phyloP scores from a whole-genome alignment of 2,797 vertebrate species.

The Pseudomugil gertrudae region DNA sequence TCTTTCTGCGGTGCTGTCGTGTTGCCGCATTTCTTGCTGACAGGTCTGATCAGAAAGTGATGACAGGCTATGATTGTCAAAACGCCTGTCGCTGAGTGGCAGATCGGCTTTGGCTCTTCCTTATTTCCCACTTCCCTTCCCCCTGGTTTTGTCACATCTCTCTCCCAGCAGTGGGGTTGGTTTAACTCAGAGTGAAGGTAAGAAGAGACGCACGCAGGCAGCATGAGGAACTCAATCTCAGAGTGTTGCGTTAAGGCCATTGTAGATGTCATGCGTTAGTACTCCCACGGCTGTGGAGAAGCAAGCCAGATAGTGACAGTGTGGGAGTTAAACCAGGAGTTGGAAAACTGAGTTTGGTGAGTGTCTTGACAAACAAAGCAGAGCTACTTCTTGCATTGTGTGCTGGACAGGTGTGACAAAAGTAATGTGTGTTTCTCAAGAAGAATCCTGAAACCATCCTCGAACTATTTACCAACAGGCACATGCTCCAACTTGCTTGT shows the following conservation, averaged over 20 bases:
- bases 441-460: slow-evolving; percentile 36
- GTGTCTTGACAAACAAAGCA: slow-evolving; percentile 75
- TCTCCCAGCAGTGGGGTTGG: slow-evolving; percentile 75
- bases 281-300: slow-evolving; percentile 63
- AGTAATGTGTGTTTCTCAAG: slow-evolving; percentile 48
- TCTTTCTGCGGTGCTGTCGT: slow-evolving; percentile 77
- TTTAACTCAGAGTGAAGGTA: slow-evolving; percentile 82
- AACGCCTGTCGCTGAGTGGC: slow-evolving; percentile 83
- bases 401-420: slow-evolving; percentile 73
- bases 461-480: slow-evolving; percentile 32
- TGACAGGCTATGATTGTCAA: slow-evolving; percentile 88
- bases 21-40: slow-evolving; percentile 80
- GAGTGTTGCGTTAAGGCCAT: slow-evolving; percentile 71
- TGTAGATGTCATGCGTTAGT: slow-evolving; percentile 74
- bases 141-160: slow-evolving; percentile 79
- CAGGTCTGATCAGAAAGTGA: slow-evolving; percentile 86
- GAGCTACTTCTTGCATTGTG: slow-evolving; percentile 54
- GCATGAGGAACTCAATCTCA: slow-evolving; percentile 81
- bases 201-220: slow-evolving; percentile 69
- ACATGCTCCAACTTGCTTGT: slow-evolving; percentile 19
- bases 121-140: slow-evolving; percentile 74
- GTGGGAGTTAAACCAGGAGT: slow-evolving; percentile 74
- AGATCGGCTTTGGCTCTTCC: slow-evolving; percentile 78
- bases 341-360: slow-evolving; percentile 68
- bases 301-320: slow-evolving; percentile 72